These are phyloP conservation scores for Macropus fuliginosus DNA, from an alignment of 2,797 vertebrate species.

Conservation along the genomic window DNA sequence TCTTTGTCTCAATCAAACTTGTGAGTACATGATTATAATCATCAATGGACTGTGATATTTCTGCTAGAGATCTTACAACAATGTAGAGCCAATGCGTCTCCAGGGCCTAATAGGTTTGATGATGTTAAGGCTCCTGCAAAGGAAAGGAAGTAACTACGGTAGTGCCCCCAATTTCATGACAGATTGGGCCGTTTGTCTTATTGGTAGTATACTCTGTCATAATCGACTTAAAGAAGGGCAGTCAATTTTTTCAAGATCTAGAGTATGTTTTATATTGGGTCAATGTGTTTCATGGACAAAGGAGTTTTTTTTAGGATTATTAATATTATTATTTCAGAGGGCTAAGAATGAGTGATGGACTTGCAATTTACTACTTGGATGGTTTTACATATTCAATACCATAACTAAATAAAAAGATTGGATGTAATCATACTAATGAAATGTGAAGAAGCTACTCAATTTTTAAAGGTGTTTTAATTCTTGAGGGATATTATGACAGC, in stretches of 20 bases:
- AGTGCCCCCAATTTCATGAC: slow-evolving; percentile 63
- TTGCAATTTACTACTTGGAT: background rate
- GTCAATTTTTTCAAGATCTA: slow-evolving; percentile 29
- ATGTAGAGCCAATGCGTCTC: slow-evolving; percentile 64
- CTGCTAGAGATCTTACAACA: slow-evolving; percentile 46
- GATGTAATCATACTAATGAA: slow-evolving; percentile 23
- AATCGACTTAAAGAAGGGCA: slow-evolving; percentile 40
- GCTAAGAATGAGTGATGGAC: slow-evolving; percentile 18
- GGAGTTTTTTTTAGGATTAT: slow-evolving; percentile 13
- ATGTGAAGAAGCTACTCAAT: slow-evolving; percentile 11
- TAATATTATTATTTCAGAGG: slow-evolving; percentile 1
- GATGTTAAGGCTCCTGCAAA: slow-evolving; percentile 63
- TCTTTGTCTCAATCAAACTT: slow-evolving; percentile 72
- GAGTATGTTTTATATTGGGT: background rate
- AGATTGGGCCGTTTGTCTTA: slow-evolving; percentile 56
- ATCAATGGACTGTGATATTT: slow-evolving; percentile 61
- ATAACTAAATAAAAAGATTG: slow-evolving; percentile 30
- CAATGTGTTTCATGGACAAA: background rate
- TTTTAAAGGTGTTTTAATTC: slow-evolving; percentile 1
- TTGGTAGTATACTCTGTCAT: slow-evolving; percentile 55
- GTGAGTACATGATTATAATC: slow-evolving; percentile 63
- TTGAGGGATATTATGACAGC: background rate
- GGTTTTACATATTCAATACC: slow-evolving; percentile 5
- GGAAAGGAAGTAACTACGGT: slow-evolving; percentile 62
- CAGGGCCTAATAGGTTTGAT: slow-evolving; percentile 68